phyloP scores from a whole-genome alignment of 2,113 vertebrate genomes.

The Sinocyclocheilus maitianheensis region DNA sequence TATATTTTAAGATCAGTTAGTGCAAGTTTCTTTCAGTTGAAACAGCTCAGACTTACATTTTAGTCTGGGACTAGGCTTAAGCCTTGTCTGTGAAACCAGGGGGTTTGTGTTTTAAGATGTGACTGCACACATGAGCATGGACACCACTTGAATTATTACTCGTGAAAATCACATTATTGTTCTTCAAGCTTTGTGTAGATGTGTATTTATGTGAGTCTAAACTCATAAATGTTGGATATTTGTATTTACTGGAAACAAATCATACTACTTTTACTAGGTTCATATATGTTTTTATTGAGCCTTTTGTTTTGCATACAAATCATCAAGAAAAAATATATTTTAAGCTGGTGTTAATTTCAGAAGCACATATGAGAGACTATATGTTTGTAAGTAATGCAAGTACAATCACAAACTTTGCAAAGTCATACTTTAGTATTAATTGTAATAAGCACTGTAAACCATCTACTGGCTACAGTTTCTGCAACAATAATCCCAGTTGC shows the following conservation, averaged over 20 bases:
- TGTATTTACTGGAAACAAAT: background rate
- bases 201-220: too few relatives aligned
- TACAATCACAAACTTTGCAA: background rate
- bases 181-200: too few relatives aligned
- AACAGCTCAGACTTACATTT: too few relatives aligned
- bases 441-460: background rate
- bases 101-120: too few relatives aligned
- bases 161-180: too few relatives aligned
- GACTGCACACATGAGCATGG: too few relatives aligned
- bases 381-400: background rate
- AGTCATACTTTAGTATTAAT: background rate
- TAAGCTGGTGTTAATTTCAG: background rate
- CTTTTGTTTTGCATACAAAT: background rate
- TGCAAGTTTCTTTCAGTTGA: too few relatives aligned
- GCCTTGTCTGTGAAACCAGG: too few relatives aligned
- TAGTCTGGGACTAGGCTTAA: too few relatives aligned
- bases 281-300: background rate
- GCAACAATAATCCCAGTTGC: constrained; percentile 48
- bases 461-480: background rate
- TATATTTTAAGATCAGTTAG: too few relatives aligned
- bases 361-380: background rate
- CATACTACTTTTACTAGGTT: background rate
- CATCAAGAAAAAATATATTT: background rate
- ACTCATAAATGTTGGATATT: background rate
- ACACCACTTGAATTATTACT: too few relatives aligned